Evolutionary conservation across 2,888 invertebrate genomes (phyloP), one percentile per base, ranked within the genome.

Genomic region (Eurytoma adleriae): DNA sequence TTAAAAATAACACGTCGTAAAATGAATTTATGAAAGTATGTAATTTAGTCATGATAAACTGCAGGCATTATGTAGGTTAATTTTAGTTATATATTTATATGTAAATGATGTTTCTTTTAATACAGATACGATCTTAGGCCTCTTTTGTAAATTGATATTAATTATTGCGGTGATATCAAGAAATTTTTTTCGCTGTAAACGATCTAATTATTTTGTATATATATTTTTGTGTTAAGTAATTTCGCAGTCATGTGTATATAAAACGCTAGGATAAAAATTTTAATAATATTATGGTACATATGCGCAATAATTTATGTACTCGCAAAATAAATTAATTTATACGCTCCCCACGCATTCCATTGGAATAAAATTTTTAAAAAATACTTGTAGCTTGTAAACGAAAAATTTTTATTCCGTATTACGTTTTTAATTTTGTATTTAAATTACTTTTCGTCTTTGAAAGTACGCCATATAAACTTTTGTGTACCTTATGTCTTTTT

Each of bases 181-280:
- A 69, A 18, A n/a, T 59, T 66, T 73, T 73, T 80, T 61, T 66
- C 18, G 20, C 40, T 66, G 61, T 81, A 78, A 70, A 81, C 64
- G 16, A 61, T 70, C 30, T 48, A 73, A 64, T 80, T 59, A 56
- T 68, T 74, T 72, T 72, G 71, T 81, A 78, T 81, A 81, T 70
- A 81, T 74, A 75, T 75, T 40, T 40, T 40, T 40, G 40, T 40
- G 24, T 66, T 78, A 81, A 81, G 13, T 78, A 80, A 68, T 72
- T 40, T 74, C 59, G 61, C 73, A 81, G 80, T 81, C 80, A 78
- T 78, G 52, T 80, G 80, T 81, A 81, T 78, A 81, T 80, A 79
- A 74, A 72, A 81, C 74, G 77, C 66, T 78, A 81, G 78, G 69
- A 68, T 77, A 73, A 67, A 66, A 24, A 73, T 52, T 40, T 67